Base-by-base conservation (phyloP, 92 coral and sea anemone genomes). In the Plumapathes pennacea region DNA sequence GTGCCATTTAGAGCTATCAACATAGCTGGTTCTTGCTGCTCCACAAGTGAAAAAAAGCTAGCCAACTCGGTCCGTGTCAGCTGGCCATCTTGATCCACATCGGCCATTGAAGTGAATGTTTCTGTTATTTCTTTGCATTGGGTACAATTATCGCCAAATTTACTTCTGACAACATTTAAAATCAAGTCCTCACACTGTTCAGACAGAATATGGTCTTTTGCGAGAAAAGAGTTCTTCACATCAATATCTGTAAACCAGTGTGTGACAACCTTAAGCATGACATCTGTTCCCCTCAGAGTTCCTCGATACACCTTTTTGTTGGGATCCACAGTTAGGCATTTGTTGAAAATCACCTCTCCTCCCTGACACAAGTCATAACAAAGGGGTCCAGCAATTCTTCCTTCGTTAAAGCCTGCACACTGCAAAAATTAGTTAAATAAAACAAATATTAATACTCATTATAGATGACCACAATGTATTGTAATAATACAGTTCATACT, bases 11-110 rank as follows among this genome's bases (percentile, higher is more conserved):
- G 63, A 1, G 67, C 49, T 9, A 74, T 29, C 53, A 82, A 25
- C 80, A 83, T 65, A 11, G 73, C 50, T n/a, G 95, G 69, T 24
- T 87, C 95, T 32, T 72, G 64, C 4, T 64, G 75, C 14, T 52
- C 27, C 17, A 87, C 36, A 2, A 87, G 50, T 42, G 71, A 34
- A 3, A 77, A 33, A 30, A 87, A 77, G 26, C 69, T 77, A 36
- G 38, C 69, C 26, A 67, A 61, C 40, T 87, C 95, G n/a, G 62
- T 12, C 1, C 27, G 40, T 14, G 86, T 54, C 42, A 82, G 36
- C n/a, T 33, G 46, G 28, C 72, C 79, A 64, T 87, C 83, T 19
- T 51, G 29, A 39, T 82, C 46, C n/a, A 54, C 76, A 56, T 87
- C 89, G 25, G 76, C 79, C n/a, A 50, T 69, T 12, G 50, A 22